These are phyloP conservation scores for Hystrix brachyura DNA, from an alignment of 2,113 vertebrate species.

Conservation along the genomic window DNA sequence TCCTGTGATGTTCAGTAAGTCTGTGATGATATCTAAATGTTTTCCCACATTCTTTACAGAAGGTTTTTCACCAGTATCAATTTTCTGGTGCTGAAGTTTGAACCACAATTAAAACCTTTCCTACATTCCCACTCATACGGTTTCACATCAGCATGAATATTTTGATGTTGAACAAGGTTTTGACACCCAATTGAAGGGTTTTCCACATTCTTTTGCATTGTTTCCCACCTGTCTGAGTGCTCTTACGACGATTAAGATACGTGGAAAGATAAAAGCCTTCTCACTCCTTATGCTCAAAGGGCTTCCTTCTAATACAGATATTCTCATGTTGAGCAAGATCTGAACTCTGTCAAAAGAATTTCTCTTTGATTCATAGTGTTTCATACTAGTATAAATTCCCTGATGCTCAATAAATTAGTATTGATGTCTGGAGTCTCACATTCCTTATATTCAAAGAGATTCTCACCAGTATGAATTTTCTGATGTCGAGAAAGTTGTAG, in stretches of 20 bases:
- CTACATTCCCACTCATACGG: background rate
- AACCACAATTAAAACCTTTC: background rate
- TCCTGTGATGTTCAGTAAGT: background rate
- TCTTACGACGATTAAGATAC: background rate
- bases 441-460: background rate
- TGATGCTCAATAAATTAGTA: background rate
- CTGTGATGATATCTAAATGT: background rate
- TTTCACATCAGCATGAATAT: conserved; percentile 5
- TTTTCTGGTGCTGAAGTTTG: background rate
- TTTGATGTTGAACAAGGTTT: background rate
- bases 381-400: background rate
- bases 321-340: background rate
- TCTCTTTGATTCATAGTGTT: background rate
- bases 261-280: background rate
- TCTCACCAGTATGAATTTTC: conserved; percentile 18
- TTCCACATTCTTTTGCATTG: background rate
- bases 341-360: background rate
- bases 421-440: background rate
- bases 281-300: background rate
- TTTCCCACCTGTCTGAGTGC: background rate
- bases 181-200: background rate
- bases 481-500: background rate
- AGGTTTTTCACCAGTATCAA: background rate
- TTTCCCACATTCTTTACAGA: background rate
- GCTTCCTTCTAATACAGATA: background rate